Evolutionary conservation across 2,113 vertebrate species (phyloP).

Genomic region (Marmota monax): DNA sequence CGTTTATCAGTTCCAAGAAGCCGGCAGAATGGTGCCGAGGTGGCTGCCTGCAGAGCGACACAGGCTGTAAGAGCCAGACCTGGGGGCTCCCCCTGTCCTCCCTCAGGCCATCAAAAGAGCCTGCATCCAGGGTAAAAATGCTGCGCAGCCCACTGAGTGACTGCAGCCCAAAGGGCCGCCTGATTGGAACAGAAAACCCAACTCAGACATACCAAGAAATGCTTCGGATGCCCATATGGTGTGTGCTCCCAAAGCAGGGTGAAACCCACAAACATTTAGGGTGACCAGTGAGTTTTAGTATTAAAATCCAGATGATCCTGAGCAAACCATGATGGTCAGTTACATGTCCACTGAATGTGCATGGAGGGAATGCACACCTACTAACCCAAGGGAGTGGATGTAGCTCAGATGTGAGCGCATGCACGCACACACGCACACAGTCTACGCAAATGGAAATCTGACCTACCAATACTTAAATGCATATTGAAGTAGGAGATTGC

Average conservation of each 20-base stretch:
- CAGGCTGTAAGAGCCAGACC: conserved; percentile 47
- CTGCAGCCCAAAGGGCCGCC: background rate
- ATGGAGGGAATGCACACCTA: background rate
- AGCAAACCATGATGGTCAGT: background rate
- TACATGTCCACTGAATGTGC: background rate
- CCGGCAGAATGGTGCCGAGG: conserved; percentile 43
- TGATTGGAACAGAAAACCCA: background rate
- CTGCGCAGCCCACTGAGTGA: background rate
- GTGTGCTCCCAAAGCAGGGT: background rate
- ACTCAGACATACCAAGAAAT: background rate
- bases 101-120: conserved; percentile 9
- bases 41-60: conserved; percentile 64
- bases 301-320: background rate
- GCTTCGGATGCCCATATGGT: accelerated
- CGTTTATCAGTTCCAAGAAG: conserved; percentile 50
- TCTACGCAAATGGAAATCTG: background rate
- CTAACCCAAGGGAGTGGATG: background rate
- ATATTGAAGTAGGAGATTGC: accelerated
- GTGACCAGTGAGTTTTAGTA: background rate
- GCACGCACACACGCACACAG: background rate
- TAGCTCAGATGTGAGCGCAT: too few relatives aligned
- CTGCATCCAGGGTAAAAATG: background rate
- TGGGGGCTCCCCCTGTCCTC: background rate
- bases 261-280: background rate
- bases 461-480: background rate